Evolutionary conservation across 2,797 vertebrate genomes (phyloP), one percentile per base, ranked within the genome.

Genomic region (Typhlichthys subterraneus): DNA sequence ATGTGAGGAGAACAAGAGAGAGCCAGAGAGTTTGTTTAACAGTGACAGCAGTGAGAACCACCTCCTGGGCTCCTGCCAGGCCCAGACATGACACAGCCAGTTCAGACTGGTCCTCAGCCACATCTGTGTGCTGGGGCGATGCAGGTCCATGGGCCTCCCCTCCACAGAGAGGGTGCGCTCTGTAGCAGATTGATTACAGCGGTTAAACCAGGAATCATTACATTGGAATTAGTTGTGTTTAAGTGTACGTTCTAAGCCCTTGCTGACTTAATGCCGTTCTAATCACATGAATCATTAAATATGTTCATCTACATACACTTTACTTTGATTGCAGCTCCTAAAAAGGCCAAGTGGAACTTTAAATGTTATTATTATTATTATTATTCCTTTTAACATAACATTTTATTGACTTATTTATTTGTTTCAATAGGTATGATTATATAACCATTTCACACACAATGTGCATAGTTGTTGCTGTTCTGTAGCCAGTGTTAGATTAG

Each of bases 11-110:
- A 12, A 23, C 23, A 23, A 75, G 33, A 56, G 70, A 64, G 51
- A 33, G 59, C 1, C 0, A 50, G 14, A 53, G 0, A 38, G 54
- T 66, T 65, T 58, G 68, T 69, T 62, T 47, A 72, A 56, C 59
- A 54, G 78, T 2, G 55, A 61, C 59, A 61, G 76, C 65, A 65
- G 61, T 53, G 67, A 77, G 68, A 56, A 72, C 57, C 67, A 64
- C 63, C 2, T 64, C 59, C 71, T 83, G 85, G 79, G 80, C 33
- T 61, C 67, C 23, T 29, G 23, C 23, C 23, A 29, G 23, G 23
- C 19, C 19, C 73, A 17, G 59, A 64, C 14, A 12, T 47, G 59
- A 73, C 73, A 67, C 80, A 67, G 74, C 72, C 67, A 33, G 12
- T 42, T 59, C 1, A 10, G 60, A 48, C 59, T 67, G 69, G 74